A percentile compares a stretch with the other conserved stretches of the same genome.
Conservation (phyloP, 2,113 vertebrate genomes). For the Sturnus vulgaris region DNA sequence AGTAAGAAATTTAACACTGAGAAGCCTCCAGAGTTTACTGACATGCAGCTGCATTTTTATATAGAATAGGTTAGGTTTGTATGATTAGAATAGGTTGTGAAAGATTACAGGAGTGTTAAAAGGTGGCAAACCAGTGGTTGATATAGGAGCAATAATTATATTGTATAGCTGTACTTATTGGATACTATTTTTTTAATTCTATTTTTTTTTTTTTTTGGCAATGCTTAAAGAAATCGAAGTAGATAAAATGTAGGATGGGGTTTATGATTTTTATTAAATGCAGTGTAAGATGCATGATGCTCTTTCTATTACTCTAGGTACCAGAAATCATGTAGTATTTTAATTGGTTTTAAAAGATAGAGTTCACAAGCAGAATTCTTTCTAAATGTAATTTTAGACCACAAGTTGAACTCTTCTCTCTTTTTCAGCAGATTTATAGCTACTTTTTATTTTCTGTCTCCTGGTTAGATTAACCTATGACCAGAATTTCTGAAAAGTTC, state of each 20-base stretch:
- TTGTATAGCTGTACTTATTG: not conserved
- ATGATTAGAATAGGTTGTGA: not conserved
- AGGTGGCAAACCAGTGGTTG: not conserved
- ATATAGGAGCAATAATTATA: not conserved
- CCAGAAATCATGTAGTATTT: not conserved
- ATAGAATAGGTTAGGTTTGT: not conserved
- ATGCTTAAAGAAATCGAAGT: not conserved
- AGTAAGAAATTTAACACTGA: not conserved
- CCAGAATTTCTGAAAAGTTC: conserved; percentile 36
- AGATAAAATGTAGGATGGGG: not conserved
- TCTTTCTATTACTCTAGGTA: not conserved
- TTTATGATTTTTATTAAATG: not conserved
- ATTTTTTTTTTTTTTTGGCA: not conserved
- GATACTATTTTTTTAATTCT: not conserved
- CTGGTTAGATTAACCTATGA: conserved; percentile 35
- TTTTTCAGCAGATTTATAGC: conserved; percentile 48
- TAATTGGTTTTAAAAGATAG: not conserved
- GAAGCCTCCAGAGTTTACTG: not conserved
- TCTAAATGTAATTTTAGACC: not conserved
- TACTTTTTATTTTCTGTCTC: conserved; percentile 28
- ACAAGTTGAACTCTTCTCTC: not conserved
- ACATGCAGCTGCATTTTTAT: not conserved
- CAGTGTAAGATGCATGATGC: not conserved
- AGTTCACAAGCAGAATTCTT: not conserved
- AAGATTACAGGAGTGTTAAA: not conserved